Conservation (phyloP, 92 coral and sea anemone species). For the Epizoanthus fatuus region DNA sequence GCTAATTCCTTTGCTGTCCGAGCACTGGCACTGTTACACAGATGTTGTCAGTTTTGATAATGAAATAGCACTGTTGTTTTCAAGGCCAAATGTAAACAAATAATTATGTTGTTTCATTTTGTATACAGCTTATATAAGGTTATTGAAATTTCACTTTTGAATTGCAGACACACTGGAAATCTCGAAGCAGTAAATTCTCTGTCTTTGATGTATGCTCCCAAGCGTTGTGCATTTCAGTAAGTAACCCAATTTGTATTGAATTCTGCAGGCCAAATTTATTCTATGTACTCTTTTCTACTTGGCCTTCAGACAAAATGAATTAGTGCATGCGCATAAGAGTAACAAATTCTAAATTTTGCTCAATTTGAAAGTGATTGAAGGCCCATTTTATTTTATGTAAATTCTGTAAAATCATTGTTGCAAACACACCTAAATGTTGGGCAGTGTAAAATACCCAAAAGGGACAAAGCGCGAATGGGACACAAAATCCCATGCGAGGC, state of each 20-base stretch:
- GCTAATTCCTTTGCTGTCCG: too few species aligned
- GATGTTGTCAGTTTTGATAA: too few species aligned
- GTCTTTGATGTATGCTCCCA: slow-evolving; percentile 34
- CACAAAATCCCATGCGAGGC: too few species aligned
- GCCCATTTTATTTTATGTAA: not conserved
- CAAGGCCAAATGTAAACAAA: too few species aligned
- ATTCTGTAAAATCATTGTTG: too few species aligned
- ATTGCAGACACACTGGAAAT: slow-evolving; percentile 33
- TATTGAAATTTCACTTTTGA: not conserved
- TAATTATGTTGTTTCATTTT: not conserved
- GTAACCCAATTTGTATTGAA: slow-evolving; percentile 3
- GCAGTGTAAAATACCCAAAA: too few species aligned
- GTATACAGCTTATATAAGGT: not conserved
- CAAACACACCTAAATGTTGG: too few species aligned
- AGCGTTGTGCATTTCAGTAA: slow-evolving; percentile 41
- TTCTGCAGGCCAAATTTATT: not conserved
- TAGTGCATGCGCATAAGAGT: too few species aligned
- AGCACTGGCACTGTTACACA: too few species aligned
- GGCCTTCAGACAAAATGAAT: too few species aligned
- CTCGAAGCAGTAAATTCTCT: slow-evolving; percentile 33
- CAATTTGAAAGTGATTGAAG: not conserved
- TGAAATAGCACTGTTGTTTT: not conserved
- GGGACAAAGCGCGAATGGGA: slow-evolving; percentile 47
- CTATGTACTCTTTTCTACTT: not conserved
- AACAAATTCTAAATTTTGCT: too few species aligned